Evolutionary conservation across 2,113 vertebrate species (phyloP).

Genomic region (Neoarius graeffei): DNA sequence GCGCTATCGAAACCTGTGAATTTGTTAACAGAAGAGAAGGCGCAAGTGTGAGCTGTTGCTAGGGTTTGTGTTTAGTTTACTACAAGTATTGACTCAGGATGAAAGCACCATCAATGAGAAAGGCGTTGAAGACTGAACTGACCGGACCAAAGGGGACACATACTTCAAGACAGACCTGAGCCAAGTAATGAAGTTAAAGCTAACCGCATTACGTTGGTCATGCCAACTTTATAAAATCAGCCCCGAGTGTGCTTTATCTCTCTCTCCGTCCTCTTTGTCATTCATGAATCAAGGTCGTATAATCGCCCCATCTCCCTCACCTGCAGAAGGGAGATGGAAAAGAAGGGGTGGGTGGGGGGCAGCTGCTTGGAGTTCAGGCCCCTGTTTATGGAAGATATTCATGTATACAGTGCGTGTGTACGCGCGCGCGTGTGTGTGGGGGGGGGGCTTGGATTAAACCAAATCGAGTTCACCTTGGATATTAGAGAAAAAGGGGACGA

Average conservation of each 20-base stretch:
- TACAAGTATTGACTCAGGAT: conserved; percentile 12
- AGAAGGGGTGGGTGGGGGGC: conserved; percentile 21
- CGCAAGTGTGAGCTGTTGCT: conserved; percentile 15
- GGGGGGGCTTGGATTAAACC: conserved; percentile 14
- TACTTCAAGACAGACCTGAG: neutral
- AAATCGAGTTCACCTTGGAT: conserved; percentile 31
- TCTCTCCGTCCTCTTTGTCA: conserved; percentile 72
- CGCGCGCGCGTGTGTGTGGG: too few species aligned
- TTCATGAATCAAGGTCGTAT: conserved; percentile 67
- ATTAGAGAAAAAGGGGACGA: neutral
- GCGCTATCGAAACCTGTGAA: neutral
- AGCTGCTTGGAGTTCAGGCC: conserved; percentile 66
- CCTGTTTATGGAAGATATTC: conserved; percentile 58
- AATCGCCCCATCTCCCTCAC: conserved; percentile 62
- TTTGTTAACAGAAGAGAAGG: neutral
- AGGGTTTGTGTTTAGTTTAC: neutral
- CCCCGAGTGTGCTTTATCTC: conserved; percentile 10
- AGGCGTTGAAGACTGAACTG: neutral
- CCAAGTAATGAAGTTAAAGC: neutral
- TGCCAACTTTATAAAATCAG: conserved; percentile 29
- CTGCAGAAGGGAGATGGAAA: conserved; percentile 52
- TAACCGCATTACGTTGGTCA: neutral
- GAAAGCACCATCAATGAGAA: conserved; percentile 11
- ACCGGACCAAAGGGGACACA: neutral
- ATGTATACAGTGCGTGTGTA: conserved; percentile 46